Evolutionary conservation across 2,888 invertebrate species (phyloP).

Genomic region (Silvanus unidentatus): DNA sequence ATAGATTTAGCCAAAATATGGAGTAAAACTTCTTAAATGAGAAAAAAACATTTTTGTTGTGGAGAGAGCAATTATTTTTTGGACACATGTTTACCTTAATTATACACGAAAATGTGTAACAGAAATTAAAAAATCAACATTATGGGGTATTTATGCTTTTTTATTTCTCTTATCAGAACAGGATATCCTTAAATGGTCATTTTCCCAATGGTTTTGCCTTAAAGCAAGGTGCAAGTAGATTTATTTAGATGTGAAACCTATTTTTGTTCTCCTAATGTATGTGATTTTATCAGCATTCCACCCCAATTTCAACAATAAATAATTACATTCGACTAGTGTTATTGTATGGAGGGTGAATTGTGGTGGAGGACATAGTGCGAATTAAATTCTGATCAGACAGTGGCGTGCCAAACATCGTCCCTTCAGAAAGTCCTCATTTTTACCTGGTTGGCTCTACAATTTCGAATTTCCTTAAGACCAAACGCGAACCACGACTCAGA

Average conservation of each 20-base stretch:
- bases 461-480: too few species aligned
- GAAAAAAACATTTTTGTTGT: too few species aligned
- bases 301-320: slow-evolving; percentile 18
- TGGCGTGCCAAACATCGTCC: slow-evolving; percentile 3
- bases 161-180: slow-evolving; percentile 27
- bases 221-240: not conserved
- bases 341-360: slow-evolving; percentile 15
- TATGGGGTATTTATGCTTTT: slow-evolving; percentile 6
- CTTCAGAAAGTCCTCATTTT: too few species aligned
- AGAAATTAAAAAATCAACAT: slow-evolving; percentile 1
- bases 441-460: too few species aligned
- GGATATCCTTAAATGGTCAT: slow-evolving; percentile 38
- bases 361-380: slow-evolving; percentile 17
- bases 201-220: slow-evolving; percentile 23
- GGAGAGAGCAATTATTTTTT: too few species aligned
- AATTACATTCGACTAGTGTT: slow-evolving; percentile 14
- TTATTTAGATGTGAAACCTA: slow-evolving; percentile 11
- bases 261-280: slow-evolving; percentile 27
- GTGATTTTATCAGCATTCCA: slow-evolving; percentile 25
- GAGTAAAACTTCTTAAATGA: too few species aligned
- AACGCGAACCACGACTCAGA: too few species aligned
- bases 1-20: too few species aligned
- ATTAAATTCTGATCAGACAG: slow-evolving; percentile 14
- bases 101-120: too few species aligned
- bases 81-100: too few species aligned